Conservation (phyloP, 2,113 vertebrate genomes). For the Coptodon bakossiorum region DNA sequence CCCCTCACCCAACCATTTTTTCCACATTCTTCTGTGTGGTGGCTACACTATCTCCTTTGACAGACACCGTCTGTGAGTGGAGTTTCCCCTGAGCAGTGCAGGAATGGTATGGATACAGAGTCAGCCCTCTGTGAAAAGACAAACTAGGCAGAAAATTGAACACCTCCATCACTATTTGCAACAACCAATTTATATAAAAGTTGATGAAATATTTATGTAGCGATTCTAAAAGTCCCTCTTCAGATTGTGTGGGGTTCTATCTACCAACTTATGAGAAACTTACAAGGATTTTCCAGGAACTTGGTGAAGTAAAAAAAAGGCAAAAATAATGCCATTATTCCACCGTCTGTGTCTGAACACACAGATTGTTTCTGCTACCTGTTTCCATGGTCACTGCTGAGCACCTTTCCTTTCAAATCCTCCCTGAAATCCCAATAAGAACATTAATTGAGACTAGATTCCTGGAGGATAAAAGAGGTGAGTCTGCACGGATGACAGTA, state of each 20-base stretch:
- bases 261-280: not conserved
- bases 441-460: slow-evolving; percentile 66
- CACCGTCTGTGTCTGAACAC: not conserved
- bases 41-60: slow-evolving; percentile 46
- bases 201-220: slow-evolving; percentile 54
- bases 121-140: slow-evolving; percentile 53
- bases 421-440: slow-evolving; percentile 61
- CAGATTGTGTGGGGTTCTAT: not conserved
- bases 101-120: slow-evolving; percentile 23
- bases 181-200: slow-evolving; percentile 48
- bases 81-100: slow-evolving; percentile 4
- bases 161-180: slow-evolving; percentile 53
- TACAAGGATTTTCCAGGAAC: not conserved
- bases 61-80: slow-evolving; percentile 27
- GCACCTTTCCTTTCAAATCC: slow-evolving; percentile 63
- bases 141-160: slow-evolving; percentile 60
- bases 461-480: slow-evolving; percentile 63
- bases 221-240: not conserved
- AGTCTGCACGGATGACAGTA: slow-evolving; percentile 54
- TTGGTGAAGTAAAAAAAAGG: not conserved
- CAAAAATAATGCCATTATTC: not conserved
- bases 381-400: slow-evolving; percentile 51
- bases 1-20: not conserved
- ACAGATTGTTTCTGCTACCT: not conserved
- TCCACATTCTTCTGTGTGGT: slow-evolving; percentile 9